Conservation (phyloP, 2,888 invertebrate species). For the Calephelis perditalis region DNA sequence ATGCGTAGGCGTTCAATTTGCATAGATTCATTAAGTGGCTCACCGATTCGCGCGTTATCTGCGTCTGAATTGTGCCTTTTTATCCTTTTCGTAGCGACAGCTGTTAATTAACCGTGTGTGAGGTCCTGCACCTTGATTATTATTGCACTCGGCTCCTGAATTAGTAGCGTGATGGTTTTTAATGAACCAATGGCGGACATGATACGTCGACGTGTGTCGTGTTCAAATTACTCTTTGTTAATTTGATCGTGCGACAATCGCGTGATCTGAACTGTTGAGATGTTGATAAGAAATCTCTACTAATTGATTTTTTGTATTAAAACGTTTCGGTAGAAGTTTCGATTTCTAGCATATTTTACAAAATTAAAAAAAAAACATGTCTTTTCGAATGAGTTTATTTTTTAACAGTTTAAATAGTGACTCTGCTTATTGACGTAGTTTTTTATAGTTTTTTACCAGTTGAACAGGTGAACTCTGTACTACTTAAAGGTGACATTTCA, state of each 20-base stretch:
- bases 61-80: constrained; percentile 26
- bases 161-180: constrained; percentile 21
- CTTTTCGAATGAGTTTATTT: too few species aligned
- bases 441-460: too few species aligned
- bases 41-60: constrained; percentile 29
- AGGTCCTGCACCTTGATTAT: constrained; percentile 43
- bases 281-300: constrained; percentile 10
- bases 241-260: constrained; percentile 13
- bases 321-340: background rate
- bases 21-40: constrained; percentile 40
- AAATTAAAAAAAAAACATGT: too few species aligned
- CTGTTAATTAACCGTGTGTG: constrained; percentile 43
- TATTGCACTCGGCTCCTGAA: constrained; percentile 35
- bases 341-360: too few species aligned
- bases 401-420: too few species aligned
- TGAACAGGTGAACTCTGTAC: too few species aligned
- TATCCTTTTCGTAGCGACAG: constrained; percentile 35
- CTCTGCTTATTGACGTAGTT: too few species aligned
- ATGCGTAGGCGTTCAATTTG: constrained; percentile 40
- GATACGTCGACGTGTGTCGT: constrained; percentile 13
- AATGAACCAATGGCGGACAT: constrained; percentile 10
- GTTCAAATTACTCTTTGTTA: constrained; percentile 10
- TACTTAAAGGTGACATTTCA: too few species aligned
- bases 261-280: constrained; percentile 3
- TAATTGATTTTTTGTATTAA: constrained; percentile 11